phyloP scores from a whole-genome alignment of 2,888 invertebrate species.

The Nymphalis urticae region DNA sequence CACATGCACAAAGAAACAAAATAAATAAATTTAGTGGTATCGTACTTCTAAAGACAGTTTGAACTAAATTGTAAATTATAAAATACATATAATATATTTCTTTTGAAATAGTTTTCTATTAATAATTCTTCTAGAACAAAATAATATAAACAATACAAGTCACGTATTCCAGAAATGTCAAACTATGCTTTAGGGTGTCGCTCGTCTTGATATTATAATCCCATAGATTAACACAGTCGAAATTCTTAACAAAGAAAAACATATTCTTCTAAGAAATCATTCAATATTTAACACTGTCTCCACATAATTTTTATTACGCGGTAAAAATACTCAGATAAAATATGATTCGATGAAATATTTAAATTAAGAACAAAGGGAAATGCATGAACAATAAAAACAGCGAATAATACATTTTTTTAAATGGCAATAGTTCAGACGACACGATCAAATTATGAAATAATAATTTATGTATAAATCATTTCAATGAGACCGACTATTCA shows the following conservation, averaged over 20 bases:
- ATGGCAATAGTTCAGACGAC: conserved; percentile 57
- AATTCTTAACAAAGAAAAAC: conserved; percentile 44
- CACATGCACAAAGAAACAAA: too few species aligned
- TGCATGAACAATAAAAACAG: conserved; percentile 62
- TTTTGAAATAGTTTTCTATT: background rate
- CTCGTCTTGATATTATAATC: conserved; percentile 70
- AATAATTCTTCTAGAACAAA: conserved; percentile 46
- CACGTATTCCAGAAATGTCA: conserved; percentile 68
- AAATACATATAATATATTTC: too few species aligned
- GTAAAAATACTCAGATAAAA: conserved; percentile 19
- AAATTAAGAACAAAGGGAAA: conserved; percentile 28
- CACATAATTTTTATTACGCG: conserved; percentile 26
- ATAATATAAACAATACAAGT: conserved; percentile 62
- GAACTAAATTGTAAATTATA: too few species aligned
- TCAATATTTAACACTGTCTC: conserved; percentile 16
- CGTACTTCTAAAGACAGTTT: too few species aligned
- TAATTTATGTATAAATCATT: conserved; percentile 65
- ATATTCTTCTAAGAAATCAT: conserved; percentile 41
- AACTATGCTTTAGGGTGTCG: conserved; percentile 58
- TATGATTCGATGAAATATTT: conserved; percentile 12
- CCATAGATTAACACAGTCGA: conserved; percentile 57
- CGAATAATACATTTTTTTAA: conserved; percentile 66
- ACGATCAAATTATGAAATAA: conserved; percentile 57
- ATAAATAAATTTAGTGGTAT: too few species aligned
- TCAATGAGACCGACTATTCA: conserved; percentile 53